Evolutionary conservation across 2,888 invertebrate species (phyloP).

Genomic region (Arenicola marina): DNA sequence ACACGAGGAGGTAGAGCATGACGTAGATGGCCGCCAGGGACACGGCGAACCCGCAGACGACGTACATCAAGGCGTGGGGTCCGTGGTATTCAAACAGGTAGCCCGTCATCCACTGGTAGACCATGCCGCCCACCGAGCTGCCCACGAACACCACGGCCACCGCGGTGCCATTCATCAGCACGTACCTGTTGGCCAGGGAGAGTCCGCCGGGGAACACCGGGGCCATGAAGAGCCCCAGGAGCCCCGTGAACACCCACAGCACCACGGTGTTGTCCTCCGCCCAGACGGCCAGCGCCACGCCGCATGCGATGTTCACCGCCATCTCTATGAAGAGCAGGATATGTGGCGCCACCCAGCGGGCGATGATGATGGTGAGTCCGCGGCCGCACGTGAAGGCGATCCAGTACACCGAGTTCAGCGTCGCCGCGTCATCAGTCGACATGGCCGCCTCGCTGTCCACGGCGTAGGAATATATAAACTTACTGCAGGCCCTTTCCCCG

Average conservation of each 20-base stretch:
- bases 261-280: slow-evolving; percentile 28
- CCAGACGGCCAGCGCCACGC: slow-evolving; percentile 35
- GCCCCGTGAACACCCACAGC: slow-evolving; percentile 38
- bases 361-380: slow-evolving; percentile 34
- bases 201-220: slow-evolving; percentile 41
- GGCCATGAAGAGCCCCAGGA: slow-evolving; percentile 37
- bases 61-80: slow-evolving; percentile 34
- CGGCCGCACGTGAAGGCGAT: slow-evolving; percentile 40
- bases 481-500: slow-evolving; percentile 39
- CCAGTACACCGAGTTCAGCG: slow-evolving; percentile 42
- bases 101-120: slow-evolving; percentile 38
- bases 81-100: slow-evolving; percentile 39
- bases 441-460: slow-evolving; percentile 39
- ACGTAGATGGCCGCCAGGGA: neutral
- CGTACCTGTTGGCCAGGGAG: slow-evolving; percentile 40
- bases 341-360: slow-evolving; percentile 36
- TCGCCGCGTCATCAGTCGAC: slow-evolving; percentile 35
- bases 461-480: slow-evolving; percentile 42
- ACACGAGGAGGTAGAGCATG: neutral
- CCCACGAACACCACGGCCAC: slow-evolving; percentile 38
- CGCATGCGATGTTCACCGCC: slow-evolving; percentile 28
- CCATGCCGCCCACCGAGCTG: slow-evolving; percentile 37
- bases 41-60: slow-evolving; percentile 31
- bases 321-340: slow-evolving; percentile 36
- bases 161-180: slow-evolving; percentile 40